These are phyloP conservation scores for Ceraclea dissimilis DNA, from an alignment of 2,888 invertebrate genomes.

Conservation along the genomic window DNA sequence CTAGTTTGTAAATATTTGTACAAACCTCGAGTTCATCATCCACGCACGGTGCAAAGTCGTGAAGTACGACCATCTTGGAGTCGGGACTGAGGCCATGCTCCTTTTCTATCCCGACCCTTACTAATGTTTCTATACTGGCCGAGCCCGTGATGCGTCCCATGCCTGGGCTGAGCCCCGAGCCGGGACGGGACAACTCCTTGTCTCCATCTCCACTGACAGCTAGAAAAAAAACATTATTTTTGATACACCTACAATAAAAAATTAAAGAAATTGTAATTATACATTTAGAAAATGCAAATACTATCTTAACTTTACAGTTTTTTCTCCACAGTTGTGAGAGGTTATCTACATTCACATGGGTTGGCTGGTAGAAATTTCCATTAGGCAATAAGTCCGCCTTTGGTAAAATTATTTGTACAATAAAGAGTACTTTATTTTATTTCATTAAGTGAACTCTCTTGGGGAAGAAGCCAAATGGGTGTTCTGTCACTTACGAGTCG, in stretches of 20 bases:
- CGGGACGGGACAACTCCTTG: slow-evolving; percentile 58
- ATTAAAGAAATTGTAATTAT: background rate
- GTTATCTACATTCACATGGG: too few species aligned
- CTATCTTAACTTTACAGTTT: too few species aligned
- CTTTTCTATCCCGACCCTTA: slow-evolving; percentile 85
- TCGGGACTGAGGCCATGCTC: slow-evolving; percentile 88
- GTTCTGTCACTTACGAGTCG: too few species aligned
- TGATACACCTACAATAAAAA: background rate
- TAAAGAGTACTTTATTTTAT: too few species aligned
- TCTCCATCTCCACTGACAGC: slow-evolving; percentile 73
- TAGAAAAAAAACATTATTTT: slow-evolving; percentile 28
- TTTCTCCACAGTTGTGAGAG: too few species aligned
- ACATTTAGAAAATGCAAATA: too few species aligned
- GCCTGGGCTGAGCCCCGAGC: slow-evolving; percentile 66
- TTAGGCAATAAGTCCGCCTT: too few species aligned
- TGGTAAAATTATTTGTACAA: too few species aligned
- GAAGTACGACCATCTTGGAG: slow-evolving; percentile 90
- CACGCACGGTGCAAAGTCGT: slow-evolving; percentile 91
- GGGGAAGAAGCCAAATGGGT: too few species aligned
- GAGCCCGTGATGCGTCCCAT: slow-evolving; percentile 93
- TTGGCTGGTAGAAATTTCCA: too few species aligned
- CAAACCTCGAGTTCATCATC: slow-evolving; percentile 84
- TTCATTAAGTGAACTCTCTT: too few species aligned
- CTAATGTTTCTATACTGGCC: slow-evolving; percentile 85
- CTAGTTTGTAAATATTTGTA: too few species aligned